A percentile compares a stretch with the other conserved stretches of the same genome.
phyloP scores from a whole-genome alignment of 2,888 invertebrate species.

The Chaetoderma sp. region DNA sequence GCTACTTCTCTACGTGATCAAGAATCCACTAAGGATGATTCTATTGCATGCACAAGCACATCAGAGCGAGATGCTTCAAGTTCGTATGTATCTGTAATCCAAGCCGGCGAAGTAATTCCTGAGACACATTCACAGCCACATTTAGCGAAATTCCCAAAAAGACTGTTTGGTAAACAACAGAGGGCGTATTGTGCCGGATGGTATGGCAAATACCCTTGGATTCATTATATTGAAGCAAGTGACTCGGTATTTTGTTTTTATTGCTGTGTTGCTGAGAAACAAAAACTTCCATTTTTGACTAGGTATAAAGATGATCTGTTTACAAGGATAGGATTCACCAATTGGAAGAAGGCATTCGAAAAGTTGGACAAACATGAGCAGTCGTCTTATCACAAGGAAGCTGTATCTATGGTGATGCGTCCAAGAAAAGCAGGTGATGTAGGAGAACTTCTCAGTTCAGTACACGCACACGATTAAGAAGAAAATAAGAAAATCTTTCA shows the following conservation, averaged over 20 bases:
- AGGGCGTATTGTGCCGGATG: constrained; percentile 11
- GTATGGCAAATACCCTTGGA: constrained; percentile 20
- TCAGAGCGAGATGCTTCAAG: too few species aligned
- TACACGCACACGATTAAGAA: constrained; percentile 21
- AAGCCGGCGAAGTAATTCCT: too few species aligned
- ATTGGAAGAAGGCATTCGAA: constrained; percentile 37
- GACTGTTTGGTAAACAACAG: constrained; percentile 4
- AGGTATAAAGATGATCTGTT: constrained; percentile 31
- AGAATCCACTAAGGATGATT: too few species aligned
- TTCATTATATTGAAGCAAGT: constrained; percentile 17
- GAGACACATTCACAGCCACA: too few species aligned
- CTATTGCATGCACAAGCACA: too few species aligned
- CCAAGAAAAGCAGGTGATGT: not conserved
- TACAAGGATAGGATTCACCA: constrained; percentile 28
- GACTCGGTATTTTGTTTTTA: constrained; percentile 13
- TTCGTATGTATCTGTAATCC: too few species aligned
- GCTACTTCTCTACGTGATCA: too few species aligned
- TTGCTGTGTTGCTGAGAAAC: not conserved
- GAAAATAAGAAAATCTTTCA: constrained; percentile 27
- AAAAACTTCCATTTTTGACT: constrained; percentile 5
- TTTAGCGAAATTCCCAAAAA: too few species aligned
- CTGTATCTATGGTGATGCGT: constrained; percentile 17
- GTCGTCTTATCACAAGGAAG: constrained; percentile 31
- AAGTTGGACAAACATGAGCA: constrained; percentile 27
- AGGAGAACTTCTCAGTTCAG: constrained; percentile 5